Evolutionary conservation across 2,113 vertebrate species (phyloP).

Genomic region (Hypocryptadius cinnamomeus): DNA sequence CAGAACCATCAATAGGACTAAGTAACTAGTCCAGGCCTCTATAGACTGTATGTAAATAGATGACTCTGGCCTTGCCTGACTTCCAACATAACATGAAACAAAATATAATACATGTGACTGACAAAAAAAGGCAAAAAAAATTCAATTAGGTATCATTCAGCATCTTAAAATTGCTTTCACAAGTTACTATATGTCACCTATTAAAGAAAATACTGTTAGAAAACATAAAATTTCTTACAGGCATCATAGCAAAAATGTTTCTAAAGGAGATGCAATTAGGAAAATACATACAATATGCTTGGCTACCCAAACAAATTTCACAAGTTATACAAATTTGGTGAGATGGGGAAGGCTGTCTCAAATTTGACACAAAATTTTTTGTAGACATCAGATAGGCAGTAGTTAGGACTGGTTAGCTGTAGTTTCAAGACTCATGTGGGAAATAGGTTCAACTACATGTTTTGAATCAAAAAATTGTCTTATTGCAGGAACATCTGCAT

Average conservation of each 20-base stretch:
- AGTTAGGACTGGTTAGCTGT: not conserved
- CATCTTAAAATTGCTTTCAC: not conserved
- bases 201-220: not conserved
- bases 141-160: not conserved
- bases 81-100: not conserved
- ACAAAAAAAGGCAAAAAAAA: not conserved
- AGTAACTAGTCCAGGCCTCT: not conserved
- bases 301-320: not conserved
- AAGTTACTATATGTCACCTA: not conserved
- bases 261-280: not conserved
- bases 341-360: not conserved
- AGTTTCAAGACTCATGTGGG: not conserved
- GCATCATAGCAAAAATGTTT: not conserved
- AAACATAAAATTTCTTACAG: not conserved
- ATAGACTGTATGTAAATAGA: not conserved
- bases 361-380: not conserved
- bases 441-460: not conserved
- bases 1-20: not conserved
- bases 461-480: not conserved
- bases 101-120: not conserved
- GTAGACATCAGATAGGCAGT: not conserved
- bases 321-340: not conserved
- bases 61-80: not conserved
- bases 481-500: fast-evolving
- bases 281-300: not conserved